Conservation (phyloP, 1,140 invertebrate genomes). For the Ips typographus region DNA sequence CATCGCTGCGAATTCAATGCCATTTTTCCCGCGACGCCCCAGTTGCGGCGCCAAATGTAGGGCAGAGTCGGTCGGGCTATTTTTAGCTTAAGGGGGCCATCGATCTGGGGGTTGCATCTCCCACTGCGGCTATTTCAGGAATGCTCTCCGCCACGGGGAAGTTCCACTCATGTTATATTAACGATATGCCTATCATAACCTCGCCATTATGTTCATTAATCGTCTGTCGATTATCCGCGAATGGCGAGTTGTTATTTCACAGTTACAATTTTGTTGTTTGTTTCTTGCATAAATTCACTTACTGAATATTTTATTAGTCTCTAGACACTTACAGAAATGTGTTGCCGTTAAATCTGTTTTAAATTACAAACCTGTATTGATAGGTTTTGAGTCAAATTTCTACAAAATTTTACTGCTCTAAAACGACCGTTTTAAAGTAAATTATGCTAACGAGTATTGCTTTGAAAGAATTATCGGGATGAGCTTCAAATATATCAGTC, state of each 20-base stretch:
- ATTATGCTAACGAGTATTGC: not conserved
- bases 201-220: not conserved
- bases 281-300: too few species aligned
- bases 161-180: slow-evolving; percentile 2
- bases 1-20: slow-evolving; percentile 35
- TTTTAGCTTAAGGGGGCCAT: slow-evolving; percentile 22
- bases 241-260: too few species aligned
- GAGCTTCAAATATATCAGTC: too few species aligned
- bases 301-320: too few species aligned
- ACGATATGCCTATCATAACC: slow-evolving; percentile 8
- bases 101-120: slow-evolving; percentile 33
- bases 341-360: too few species aligned
- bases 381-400: not conserved
- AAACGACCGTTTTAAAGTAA: not conserved
- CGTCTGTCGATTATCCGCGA: not conserved
- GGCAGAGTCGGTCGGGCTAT: slow-evolving; percentile 23
- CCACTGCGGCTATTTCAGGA: slow-evolving; percentile 42
- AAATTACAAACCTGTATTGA: too few species aligned
- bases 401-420: not conserved
- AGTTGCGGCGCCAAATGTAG: slow-evolving; percentile 38
- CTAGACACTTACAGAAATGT: too few species aligned
- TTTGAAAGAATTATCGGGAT: too few species aligned
- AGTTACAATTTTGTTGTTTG: too few species aligned
- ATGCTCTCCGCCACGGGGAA: slow-evolving; percentile 18
- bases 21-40: slow-evolving; percentile 36